Percentiles rank a stretch among this genome's conserved stretches.
phyloP scores from a whole-genome alignment of 1,140 invertebrate genomes.

The Scaptomyza hsui region DNA sequence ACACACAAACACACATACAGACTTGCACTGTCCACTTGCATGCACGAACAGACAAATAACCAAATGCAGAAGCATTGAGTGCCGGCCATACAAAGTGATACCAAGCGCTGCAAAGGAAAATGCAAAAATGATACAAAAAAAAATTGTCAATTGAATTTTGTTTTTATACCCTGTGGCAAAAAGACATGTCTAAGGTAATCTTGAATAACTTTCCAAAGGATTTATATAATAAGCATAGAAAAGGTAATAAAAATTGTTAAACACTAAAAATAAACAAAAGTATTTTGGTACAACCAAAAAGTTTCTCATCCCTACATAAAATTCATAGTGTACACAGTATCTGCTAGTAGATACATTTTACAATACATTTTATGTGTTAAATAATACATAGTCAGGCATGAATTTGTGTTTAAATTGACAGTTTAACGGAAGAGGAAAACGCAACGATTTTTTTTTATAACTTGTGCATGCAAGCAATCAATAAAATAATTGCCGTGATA shows the following conservation, averaged over 20 bases:
- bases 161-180: slow-evolving; percentile 35
- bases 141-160: slow-evolving; percentile 57
- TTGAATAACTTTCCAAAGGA: too few relatives aligned
- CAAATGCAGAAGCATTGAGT: slow-evolving; percentile 5
- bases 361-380: background rate
- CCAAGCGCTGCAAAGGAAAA: slow-evolving; percentile 42
- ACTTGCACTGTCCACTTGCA: slow-evolving; percentile 3
- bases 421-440: background rate
- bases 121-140: slow-evolving; percentile 6
- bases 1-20: slow-evolving; percentile 3
- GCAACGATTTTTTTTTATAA: slow-evolving; percentile 10
- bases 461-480: slow-evolving; percentile 28
- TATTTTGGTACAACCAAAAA: too few relatives aligned
- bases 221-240: too few relatives aligned
- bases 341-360: background rate
- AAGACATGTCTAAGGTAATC: background rate
- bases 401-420: slow-evolving; percentile 47
- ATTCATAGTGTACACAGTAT: background rate
- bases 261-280: too few relatives aligned
- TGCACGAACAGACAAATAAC: slow-evolving; percentile 6
- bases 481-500: slow-evolving; percentile 19
- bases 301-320: background rate
- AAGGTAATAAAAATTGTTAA: too few relatives aligned
- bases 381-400: slow-evolving; percentile 50
- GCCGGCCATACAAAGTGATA: slow-evolving; percentile 33